Evolutionary conservation across 2,888 invertebrate genomes (phyloP), one percentile per base, ranked within the genome.

Genomic region (Ecdyonurus torrentis): DNA sequence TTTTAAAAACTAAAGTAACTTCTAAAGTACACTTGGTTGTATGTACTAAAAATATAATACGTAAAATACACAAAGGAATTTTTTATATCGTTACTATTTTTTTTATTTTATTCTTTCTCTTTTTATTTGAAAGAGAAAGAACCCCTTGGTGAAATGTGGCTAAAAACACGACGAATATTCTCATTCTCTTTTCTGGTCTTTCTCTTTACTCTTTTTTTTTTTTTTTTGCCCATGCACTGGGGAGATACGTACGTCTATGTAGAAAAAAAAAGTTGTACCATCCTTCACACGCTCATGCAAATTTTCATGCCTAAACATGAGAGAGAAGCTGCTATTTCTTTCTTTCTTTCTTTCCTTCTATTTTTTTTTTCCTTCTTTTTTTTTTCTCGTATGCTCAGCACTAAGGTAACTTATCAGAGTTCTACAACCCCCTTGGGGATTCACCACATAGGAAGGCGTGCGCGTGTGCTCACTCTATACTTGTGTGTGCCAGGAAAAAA

Each of bases 341-440:
- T n/a, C n/a, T n/a, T 50, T 18, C 50, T 50, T 50, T 50, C 10
- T 50, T 7, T 50, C 50, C 7, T 18, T 18, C 10, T 10, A n/a
- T n/a, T n/a, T n/a, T n/a, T n/a, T n/a, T n/a, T n/a, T n/a, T n/a
- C n/a, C n/a, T n/a, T n/a, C n/a, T n/a, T n/a, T n/a, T n/a, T n/a
- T 22, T 5, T 20, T 20, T 55, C 55, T 20, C 22, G 19, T 55
- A 7, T n/a, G 7, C n/a, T 7, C 20, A 20, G 55, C 55, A 5
- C 55, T 10, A 20, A 55, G 55, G 55, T 55, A 55, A 55, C 55
- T 55, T 55, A 55, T 55, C 55, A 55, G 55, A 55, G 55, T n/a
- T 22, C 55, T 55, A 55, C 55, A 10, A 22, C 55, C 3, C 55
- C 55, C 55, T 20, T 5, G 55, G 55, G 55, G n/a, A 22, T n/a